phyloP scores from a whole-genome alignment of 2,888 invertebrate species.

The Embidobia sp. region DNA sequence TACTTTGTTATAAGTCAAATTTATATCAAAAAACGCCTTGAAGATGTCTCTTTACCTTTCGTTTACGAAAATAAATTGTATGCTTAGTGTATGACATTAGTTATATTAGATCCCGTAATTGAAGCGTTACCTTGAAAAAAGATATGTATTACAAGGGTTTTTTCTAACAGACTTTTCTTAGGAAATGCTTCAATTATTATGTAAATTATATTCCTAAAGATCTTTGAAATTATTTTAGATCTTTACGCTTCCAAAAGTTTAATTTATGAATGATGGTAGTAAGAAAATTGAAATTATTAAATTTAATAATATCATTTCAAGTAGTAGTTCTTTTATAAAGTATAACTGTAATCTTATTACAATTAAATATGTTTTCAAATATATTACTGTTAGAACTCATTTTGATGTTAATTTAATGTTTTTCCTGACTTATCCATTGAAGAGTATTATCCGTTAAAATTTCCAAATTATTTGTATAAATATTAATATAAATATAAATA shows the following conservation, averaged over 20 bases:
- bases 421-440: no score
- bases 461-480: no score
- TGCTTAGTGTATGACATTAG: not conserved
- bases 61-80: no score
- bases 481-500: no score
- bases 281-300: slow-evolving; percentile 24
- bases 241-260: slow-evolving; percentile 35
- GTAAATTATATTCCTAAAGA: no score
- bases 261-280: slow-evolving; percentile 24
- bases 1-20: slow-evolving; percentile 38
- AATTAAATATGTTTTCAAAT: slow-evolving; percentile 79
- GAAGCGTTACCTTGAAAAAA: no score
- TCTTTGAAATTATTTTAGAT: slow-evolving; percentile 18
- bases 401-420: slow-evolving; percentile 22
- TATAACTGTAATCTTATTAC: slow-evolving; percentile 80
- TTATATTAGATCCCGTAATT: no score
- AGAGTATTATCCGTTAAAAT: no score
- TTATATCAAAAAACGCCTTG: slow-evolving; percentile 32
- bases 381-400: slow-evolving; percentile 81
- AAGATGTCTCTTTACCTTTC: no score
- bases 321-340: slow-evolving; percentile 34
- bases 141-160: no score
- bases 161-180: no score
- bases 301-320: slow-evolving; percentile 18
- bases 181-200: no score